Conservation (phyloP, 2,888 invertebrate species). For the Brachypalpus laphriformis region DNA sequence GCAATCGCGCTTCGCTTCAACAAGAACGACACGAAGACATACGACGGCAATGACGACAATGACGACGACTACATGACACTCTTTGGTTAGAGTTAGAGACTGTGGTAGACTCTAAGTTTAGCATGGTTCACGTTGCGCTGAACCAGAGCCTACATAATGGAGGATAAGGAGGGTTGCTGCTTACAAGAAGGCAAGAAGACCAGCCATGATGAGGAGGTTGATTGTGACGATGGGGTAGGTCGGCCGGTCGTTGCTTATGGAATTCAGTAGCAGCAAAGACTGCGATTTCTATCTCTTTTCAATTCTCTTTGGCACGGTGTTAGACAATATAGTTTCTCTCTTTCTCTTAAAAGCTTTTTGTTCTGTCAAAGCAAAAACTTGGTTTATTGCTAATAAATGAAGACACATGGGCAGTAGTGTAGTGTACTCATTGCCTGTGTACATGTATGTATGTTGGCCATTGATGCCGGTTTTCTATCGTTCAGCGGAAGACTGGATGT, state of each 20-base stretch:
- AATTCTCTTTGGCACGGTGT: conserved; percentile 46
- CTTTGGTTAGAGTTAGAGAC: conserved; percentile 40
- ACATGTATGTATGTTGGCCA: background rate
- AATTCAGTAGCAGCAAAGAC: conserved; percentile 23
- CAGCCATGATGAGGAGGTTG: conserved; percentile 34
- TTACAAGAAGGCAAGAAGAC: conserved; percentile 24
- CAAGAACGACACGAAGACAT: conserved; percentile 25
- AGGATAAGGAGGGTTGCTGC: background rate
- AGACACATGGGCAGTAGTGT: conserved; percentile 12
- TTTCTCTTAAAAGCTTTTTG: conserved; percentile 70
- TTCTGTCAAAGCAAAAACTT: background rate
- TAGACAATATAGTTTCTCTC: background rate
- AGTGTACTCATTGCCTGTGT: background rate
- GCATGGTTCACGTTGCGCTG: conserved; percentile 8
- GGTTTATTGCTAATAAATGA: conserved; percentile 31
- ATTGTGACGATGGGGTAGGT: conserved; percentile 70
- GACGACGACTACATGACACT: conserved; percentile 37
- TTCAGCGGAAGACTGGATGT: background rate
- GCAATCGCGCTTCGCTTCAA: conserved; percentile 64
- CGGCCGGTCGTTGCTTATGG: conserved; percentile 41
- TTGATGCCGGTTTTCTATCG: conserved; percentile 29
- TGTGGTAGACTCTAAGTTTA: conserved; percentile 31
- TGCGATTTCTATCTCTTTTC: conserved; percentile 51
- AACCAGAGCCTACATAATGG: background rate
- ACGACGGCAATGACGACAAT: background rate